phyloP scores from a whole-genome alignment of 2,113 vertebrate species.

The Stegastes partitus region DNA sequence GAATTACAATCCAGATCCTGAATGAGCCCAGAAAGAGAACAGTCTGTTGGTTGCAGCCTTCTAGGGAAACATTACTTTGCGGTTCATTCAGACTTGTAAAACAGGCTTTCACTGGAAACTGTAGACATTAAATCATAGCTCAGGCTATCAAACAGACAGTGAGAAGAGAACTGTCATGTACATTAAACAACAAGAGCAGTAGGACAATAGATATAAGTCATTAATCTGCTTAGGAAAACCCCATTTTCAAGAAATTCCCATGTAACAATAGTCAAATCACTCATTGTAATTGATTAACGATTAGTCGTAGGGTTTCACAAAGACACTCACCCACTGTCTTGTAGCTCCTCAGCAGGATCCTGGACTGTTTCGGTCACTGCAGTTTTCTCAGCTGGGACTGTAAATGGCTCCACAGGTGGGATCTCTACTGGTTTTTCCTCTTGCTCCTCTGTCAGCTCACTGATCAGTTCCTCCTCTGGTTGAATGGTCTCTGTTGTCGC shows the following conservation, averaged over 20 bases:
- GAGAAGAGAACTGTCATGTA: not conserved
- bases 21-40: not conserved
- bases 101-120: constrained; percentile 20
- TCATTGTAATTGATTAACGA: not conserved
- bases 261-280: too few species aligned
- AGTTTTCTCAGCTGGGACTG: constrained; percentile 32
- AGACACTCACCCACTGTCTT: constrained; percentile 66
- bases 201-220: not conserved
- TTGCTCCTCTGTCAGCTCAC: constrained; percentile 37
- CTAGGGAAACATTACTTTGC: constrained; percentile 11
- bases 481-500: constrained; percentile 12
- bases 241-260: not conserved
- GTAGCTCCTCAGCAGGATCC: constrained; percentile 52
- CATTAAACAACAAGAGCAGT: not conserved
- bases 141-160: not conserved
- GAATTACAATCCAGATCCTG: constrained; percentile 41
- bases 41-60: constrained; percentile 12
- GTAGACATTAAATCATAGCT: not conserved
- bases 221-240: not conserved
- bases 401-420: constrained; percentile 30
- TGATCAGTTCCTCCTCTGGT: constrained; percentile 28
- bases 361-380: constrained; percentile 27
- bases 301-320: not conserved
- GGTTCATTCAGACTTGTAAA: constrained; percentile 6
- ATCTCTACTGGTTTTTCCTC: constrained; percentile 33